Base-by-base conservation (phyloP, 2,888 invertebrate species). In the Cryptocephalus primarius region DNA sequence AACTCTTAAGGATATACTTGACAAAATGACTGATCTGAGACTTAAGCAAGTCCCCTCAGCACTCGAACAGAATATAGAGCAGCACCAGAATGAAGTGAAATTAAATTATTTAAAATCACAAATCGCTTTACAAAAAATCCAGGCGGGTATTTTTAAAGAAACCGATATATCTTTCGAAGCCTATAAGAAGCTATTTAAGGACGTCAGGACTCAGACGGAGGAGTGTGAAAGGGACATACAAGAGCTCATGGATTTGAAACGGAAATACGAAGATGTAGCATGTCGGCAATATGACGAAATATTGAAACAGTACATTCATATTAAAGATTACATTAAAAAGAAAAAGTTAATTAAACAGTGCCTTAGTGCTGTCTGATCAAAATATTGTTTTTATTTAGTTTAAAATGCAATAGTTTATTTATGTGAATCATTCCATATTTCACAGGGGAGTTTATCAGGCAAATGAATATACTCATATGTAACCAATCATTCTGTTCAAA, bases 251-350 rank as follows among this genome's bases (percentile, higher is more conserved):
- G 56, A 61, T 42, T 51, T 70, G 11, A 68, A 67, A 52, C 65
- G 66, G 47, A 62, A 65, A 48, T 75, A 73, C 53, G 63, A 67
- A 39, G 59, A 61, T 40, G 62, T 73, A 8, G 58, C 61, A 33
- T 67, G 67, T 48, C 68, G 67, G 47, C 69, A 73, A 54, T 75
- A 68, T 53, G 65, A 72, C 52, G 64, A 69, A 45, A 65, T 74
- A 33, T 56, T 73, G 39, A 65, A 63, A 42, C 62, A 63, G 33
- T 73, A 73, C 53, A 55, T 61, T 41, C 64, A 71, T 47, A 60
- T 71, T 46, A 69, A 69, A 47, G 48, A 56, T 38, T 59, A 65
- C 12, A 60, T 72, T 40, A 68, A 70, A 49, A 72, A 68, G 48
- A 69, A 69, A 50, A 69, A 65, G 22, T 22, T 22, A 22, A 22